Conservation (phyloP, 1,140 invertebrate species). For the Trissolcus basalis region DNA sequence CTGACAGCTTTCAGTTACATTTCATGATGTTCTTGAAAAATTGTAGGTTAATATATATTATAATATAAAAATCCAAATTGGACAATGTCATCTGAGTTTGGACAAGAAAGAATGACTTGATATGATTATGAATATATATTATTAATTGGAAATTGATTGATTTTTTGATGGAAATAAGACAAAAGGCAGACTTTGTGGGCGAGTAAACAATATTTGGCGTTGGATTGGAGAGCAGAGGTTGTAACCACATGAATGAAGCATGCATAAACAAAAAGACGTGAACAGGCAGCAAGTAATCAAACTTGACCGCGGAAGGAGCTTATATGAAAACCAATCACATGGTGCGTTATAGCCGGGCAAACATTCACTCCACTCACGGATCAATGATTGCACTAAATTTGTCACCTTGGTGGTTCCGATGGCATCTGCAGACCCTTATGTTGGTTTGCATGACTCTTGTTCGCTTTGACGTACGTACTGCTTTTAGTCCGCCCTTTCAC, state of each 20-base stretch:
- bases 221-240: not conserved
- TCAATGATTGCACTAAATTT: slow-evolving; percentile 60
- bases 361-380: slow-evolving; percentile 50
- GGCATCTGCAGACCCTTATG: slow-evolving; percentile 55
- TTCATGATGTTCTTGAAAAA: no score
- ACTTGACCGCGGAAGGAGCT: slow-evolving; percentile 51
- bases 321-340: slow-evolving; percentile 57
- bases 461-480: slow-evolving; percentile 62
- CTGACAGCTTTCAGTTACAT: no score
- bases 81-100: no score
- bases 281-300: slow-evolving; percentile 51
- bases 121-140: no score
- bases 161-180: no score
- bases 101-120: no score
- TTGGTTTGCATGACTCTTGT: slow-evolving; percentile 56
- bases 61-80: no score
- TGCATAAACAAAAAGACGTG: slow-evolving; percentile 47
- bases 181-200: no score
- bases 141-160: no score
- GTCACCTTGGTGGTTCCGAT: slow-evolving; percentile 52
- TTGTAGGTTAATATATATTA: no score
- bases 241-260: slow-evolving; percentile 7
- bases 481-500: slow-evolving; percentile 60
- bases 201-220: no score
- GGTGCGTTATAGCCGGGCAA: slow-evolving; percentile 43